Conservation (phyloP, 1,140 invertebrate genomes). For the Linepithema humile region DNA sequence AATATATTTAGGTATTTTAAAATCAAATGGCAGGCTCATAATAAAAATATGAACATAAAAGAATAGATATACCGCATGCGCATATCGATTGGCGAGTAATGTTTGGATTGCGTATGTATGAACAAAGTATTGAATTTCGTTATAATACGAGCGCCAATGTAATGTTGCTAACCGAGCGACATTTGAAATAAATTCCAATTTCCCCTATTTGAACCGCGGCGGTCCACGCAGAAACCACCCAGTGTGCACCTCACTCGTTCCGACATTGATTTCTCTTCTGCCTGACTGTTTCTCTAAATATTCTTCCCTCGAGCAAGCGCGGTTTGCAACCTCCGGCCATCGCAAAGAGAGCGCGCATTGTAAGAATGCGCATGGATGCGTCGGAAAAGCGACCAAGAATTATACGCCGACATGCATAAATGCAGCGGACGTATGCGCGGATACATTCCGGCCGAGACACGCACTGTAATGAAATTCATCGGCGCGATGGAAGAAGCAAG, state of each 20-base stretch:
- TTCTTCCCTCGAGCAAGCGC: constrained; percentile 24
- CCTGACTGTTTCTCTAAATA: constrained; percentile 18
- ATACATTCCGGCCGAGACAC: constrained; percentile 60
- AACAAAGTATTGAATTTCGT: constrained; percentile 10
- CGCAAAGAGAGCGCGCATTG: background rate
- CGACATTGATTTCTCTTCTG: constrained; percentile 17
- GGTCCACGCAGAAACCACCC: background rate
- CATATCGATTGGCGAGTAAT: background rate
- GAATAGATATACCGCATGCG: too few relatives aligned
- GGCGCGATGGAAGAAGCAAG: background rate
- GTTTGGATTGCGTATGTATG: background rate
- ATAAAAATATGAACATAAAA: too few relatives aligned
- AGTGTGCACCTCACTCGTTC: background rate
- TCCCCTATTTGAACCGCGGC: constrained; percentile 3
- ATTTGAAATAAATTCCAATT: constrained; percentile 37
- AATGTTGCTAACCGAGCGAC: background rate
- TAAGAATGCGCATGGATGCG: constrained; percentile 23
- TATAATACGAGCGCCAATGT: background rate
- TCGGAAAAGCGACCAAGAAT: constrained; percentile 21
- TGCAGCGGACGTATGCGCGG: constrained; percentile 37
- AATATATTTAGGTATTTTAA: too few relatives aligned
- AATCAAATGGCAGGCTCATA: too few relatives aligned
- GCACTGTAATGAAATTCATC: constrained; percentile 56
- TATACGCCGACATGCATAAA: constrained; percentile 47
- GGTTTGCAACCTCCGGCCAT: background rate